Evolutionary conservation across 2,888 invertebrate genomes (phyloP), one percentile per base, ranked within the genome.

Genomic region (Hesperia comma): DNA sequence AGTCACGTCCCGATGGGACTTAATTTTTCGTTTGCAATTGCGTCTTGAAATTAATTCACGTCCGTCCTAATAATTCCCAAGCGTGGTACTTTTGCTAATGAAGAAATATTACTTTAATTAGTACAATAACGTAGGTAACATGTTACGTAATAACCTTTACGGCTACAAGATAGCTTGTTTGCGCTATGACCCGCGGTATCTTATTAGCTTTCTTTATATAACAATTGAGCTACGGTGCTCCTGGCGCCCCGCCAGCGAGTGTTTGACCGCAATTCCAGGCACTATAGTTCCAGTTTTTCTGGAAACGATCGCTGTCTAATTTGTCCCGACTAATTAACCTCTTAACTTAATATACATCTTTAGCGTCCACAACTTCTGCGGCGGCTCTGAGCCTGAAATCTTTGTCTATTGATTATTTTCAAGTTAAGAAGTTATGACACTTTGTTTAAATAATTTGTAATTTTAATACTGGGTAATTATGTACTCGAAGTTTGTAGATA

Each of bases 271-370:
- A 60, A 66, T 66, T 54, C 66, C 43, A 60, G 60, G 54, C 33
- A 66, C 60, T 60, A n/a, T n/a, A 60, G 58, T 54, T 64, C 43
- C 54, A 66, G 53, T 66, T 66, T 54, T 66, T 66, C 66, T 66
- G 66, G 60, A 60, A 66, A 43, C 66, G 60, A 66, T 60, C 58
- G 53, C 43, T 66, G 66, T 66, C 66, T 64, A 64, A 64, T 64
- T 64, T 64, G 64, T 41, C 41, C 46, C 51, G 12, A 64, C 51
- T 64, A 64, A 64, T 64, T 64, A 58, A 58, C 57, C 51, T 58
- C 64, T 64, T 53, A 57, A 64, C 26, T 63, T 41, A 64, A 58
- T 58, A 64, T 51, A 64, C 41, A 58, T 58, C 51, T 57, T 64
- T 57, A 63, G 51, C 37, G 21, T 40, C 51, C 40, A 33, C 57